A percentile compares a stretch with the other conserved stretches of the same genome.
Evolutionary conservation across 2,888 invertebrate species (phyloP).

Genomic region (Philereme transversata): DNA sequence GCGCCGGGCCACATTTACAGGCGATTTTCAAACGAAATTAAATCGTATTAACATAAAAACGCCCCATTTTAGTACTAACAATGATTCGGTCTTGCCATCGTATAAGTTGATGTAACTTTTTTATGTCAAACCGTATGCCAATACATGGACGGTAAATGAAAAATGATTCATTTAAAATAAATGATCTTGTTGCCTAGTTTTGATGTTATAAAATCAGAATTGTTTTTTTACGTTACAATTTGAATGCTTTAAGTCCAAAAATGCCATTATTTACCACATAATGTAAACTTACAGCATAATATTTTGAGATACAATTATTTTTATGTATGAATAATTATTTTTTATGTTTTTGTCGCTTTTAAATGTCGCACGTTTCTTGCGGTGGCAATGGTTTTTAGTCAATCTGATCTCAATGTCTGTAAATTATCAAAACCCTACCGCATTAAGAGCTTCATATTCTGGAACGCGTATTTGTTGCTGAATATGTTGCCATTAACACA

Average conservation of each 20-base stretch:
- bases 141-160: slow-evolving; percentile 16
- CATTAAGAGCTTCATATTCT: slow-evolving; percentile 25
- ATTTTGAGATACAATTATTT: slow-evolving; percentile 39
- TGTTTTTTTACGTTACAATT: slow-evolving; percentile 5
- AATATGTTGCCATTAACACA: slow-evolving; percentile 11
- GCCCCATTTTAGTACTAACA: slow-evolving; percentile 25
- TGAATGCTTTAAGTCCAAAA: slow-evolving; percentile 22
- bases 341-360: slow-evolving; percentile 40
- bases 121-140: slow-evolving; percentile 26
- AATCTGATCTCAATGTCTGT: slow-evolving; percentile 57
- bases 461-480: slow-evolving; percentile 24
- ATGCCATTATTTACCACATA: slow-evolving; percentile 53
- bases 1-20: neutral
- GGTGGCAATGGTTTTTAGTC: slow-evolving; percentile 68
- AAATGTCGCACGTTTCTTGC: slow-evolving; percentile 43
- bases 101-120: slow-evolving; percentile 41
- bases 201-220: slow-evolving; percentile 25
- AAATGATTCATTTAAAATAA: slow-evolving; percentile 19
- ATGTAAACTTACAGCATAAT: slow-evolving; percentile 50
- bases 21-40: slow-evolving; percentile 4
- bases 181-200: slow-evolving; percentile 4
- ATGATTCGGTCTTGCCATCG: slow-evolving; percentile 60
- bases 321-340: slow-evolving; percentile 39
- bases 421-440: slow-evolving; percentile 18
- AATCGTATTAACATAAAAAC: neutral